Evolutionary conservation across 2,888 invertebrate genomes (phyloP), one percentile per base, ranked within the genome.

Genomic region (Thymelicus acteon): DNA sequence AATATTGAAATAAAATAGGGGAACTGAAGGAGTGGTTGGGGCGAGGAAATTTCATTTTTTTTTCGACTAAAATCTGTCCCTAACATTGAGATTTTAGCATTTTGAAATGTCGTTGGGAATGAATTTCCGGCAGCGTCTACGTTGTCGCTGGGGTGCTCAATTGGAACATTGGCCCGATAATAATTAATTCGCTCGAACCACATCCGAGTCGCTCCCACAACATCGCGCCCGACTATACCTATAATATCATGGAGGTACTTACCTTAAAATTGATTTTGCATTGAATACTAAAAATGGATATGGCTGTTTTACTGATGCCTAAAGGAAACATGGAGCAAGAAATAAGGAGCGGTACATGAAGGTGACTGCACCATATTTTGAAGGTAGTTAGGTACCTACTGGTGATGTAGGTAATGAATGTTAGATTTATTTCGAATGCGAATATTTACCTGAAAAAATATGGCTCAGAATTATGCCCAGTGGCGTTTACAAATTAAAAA

Each of bases 141-240:
- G 80, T 80, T 78, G 82, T 85, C 84, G 75, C 68, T 70, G 70
- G 82, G 85, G 85, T 82, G 82, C 81, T 88, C 86, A 84, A 91
- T 92, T 91, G 89, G 88, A 92, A 91, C 85, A 92, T 91, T 92
- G 90, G 89, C 91, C 85, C 80, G 89, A 89, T 91, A 86, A 90
- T 91, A 87, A 89, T 90, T 88, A 90, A 90, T 90, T 87, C 86
- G 84, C 82, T 87, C 83, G 84, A 85, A 75, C 79, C 78, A 73
- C 79, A 78, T 77, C 73, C 76, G 75, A 67, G 76, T 78, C 73
- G 73, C 73, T 75, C 74, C 74, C 76, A 73, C 74, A 63, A 63
- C 24, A 63, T 7, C 58, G 49, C 37, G 39, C 47, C 12, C 39
- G 4, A 2, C 7, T 49, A 60, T 39, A 63, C 15, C 10, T 63